Evolutionary conservation across 2,797 vertebrate species (phyloP).

Genomic region (Smutsia gigantea): DNA sequence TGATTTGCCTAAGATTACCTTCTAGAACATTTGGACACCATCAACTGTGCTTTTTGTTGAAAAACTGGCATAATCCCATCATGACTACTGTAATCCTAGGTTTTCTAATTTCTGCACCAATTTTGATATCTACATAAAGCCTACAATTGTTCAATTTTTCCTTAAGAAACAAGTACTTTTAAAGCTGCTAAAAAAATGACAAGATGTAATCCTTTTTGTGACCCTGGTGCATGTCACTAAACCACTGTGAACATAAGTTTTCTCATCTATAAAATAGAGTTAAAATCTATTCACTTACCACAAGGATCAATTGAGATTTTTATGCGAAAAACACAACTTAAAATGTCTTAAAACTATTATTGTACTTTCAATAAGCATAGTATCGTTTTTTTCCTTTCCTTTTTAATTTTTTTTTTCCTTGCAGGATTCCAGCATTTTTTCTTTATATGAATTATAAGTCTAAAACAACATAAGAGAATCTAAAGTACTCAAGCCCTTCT

Average conservation of each 20-base stretch:
- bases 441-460: neutral
- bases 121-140: constrained; percentile 18
- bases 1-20: neutral
- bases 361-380: neutral
- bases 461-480: neutral
- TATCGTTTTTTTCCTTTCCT: neutral
- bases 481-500: constrained; percentile 9
- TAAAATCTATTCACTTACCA: neutral
- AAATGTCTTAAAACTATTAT: constrained; percentile 19
- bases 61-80: neutral
- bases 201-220: constrained; percentile 6
- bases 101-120: constrained; percentile 30
- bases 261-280: neutral
- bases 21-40: neutral
- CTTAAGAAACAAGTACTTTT: neutral
- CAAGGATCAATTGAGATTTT: neutral
- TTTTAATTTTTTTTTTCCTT: neutral
- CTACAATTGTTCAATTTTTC: neutral
- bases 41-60: neutral
- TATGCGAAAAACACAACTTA: constrained; percentile 29
- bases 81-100: neutral
- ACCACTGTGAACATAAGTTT: neutral
- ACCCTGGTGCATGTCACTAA: neutral
- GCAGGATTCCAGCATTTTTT: neutral
- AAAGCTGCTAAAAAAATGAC: constrained; percentile 12